Evolutionary conservation across 2,113 vertebrate genomes (phyloP).

Genomic region (Caretta caretta): DNA sequence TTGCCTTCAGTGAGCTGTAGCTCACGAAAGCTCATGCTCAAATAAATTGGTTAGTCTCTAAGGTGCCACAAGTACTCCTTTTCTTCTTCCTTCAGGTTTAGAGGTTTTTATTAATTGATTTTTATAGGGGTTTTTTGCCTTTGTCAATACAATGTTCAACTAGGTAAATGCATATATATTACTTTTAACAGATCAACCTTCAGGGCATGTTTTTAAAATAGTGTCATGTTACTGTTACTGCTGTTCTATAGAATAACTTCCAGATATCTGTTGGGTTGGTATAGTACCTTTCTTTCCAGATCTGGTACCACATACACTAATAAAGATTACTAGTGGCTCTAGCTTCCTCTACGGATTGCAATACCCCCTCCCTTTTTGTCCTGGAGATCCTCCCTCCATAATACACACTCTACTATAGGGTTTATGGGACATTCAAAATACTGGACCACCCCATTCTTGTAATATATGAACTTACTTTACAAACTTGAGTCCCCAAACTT

Average conservation of each 20-base stretch:
- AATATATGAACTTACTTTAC: background rate
- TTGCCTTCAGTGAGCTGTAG: constrained; percentile 30
- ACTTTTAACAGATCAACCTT: background rate
- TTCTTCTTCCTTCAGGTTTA: constrained; percentile 38
- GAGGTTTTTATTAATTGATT: background rate
- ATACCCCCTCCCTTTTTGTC: constrained; percentile 11
- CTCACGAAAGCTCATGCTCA: too few relatives aligned
- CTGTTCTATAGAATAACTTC: background rate
- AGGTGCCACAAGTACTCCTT: too few relatives aligned
- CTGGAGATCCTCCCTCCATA: background rate
- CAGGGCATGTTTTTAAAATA: background rate
- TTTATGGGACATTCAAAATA: background rate
- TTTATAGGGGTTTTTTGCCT: constrained; percentile 3
- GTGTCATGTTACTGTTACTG: background rate
- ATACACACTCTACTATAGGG: background rate
- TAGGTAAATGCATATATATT: background rate
- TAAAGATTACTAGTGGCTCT: background rate
- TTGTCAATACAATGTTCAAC: background rate
- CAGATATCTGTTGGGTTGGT: background rate
- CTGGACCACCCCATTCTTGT: background rate
- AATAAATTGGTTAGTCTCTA: too few relatives aligned
- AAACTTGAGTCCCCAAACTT: background rate
- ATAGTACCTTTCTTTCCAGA: background rate
- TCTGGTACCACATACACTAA: background rate
- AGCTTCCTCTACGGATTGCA: background rate